Evolutionary conservation across 37 sponge, comb jelly and placozoan species (phyloP).

Genomic region (Tethya wilhelma): DNA sequence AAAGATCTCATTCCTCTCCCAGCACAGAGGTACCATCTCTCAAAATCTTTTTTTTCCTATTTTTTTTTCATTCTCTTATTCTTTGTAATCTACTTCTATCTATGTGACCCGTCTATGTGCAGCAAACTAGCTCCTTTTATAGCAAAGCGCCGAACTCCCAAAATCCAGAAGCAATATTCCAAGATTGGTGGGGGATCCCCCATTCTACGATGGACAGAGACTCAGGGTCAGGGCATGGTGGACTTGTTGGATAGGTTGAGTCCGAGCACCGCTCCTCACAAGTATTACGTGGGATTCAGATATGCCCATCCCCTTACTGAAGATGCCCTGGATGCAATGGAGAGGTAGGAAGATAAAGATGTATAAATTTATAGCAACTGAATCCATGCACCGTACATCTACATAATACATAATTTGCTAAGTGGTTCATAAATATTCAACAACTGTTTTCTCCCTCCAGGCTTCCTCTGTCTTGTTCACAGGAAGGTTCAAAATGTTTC

Average conservation of each 20-base stretch:
- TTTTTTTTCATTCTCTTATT: neutral
- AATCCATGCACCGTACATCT: too few relatives aligned
- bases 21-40: conserved; percentile 68
- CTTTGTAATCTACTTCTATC: neutral
- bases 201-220: conserved; percentile 88
- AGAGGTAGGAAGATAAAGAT: too few relatives aligned
- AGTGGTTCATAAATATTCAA: too few relatives aligned
- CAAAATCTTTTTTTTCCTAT: neutral
- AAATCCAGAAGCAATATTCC: conserved; percentile 82
- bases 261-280: conserved; percentile 87
- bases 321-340: conserved; percentile 92
- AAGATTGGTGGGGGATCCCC: conserved; percentile 96
- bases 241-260: conserved; percentile 70
- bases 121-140: conserved; percentile 77
- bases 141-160: conserved; percentile 89
- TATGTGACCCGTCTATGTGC: neutral
- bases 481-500: too few relatives aligned
- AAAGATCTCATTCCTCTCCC: conserved; percentile 95
- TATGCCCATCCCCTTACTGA: conserved; percentile 95
- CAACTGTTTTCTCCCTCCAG: too few relatives aligned
- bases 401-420: too few relatives aligned
- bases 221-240: conserved; percentile 86
- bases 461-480: too few relatives aligned
- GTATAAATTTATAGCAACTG: too few relatives aligned
- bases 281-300: conserved; percentile 90